These are phyloP conservation scores for Empis livida DNA, from an alignment of 2,888 invertebrate genomes.

Conservation along the genomic window DNA sequence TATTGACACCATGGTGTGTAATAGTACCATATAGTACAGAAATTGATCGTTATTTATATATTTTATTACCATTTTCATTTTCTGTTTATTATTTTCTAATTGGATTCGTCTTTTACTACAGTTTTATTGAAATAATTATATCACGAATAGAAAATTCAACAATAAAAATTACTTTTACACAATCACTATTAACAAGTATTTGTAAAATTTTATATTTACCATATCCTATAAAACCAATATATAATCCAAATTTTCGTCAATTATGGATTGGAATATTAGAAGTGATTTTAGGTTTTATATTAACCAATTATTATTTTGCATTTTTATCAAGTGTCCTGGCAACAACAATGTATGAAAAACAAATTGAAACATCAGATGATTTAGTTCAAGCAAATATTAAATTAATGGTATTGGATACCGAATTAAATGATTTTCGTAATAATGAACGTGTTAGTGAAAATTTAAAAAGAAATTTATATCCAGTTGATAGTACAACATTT, in stretches of 20 bases:
- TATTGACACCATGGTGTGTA: conserved; percentile 15
- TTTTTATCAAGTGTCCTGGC: background rate
- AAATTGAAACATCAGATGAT: background rate
- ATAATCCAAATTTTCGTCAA: background rate
- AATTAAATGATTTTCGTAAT: background rate
- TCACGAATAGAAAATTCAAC: background rate
- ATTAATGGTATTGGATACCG: background rate
- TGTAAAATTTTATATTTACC: background rate
- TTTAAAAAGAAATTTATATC: background rate
- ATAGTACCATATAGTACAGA: conserved; percentile 15
- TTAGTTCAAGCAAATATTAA: background rate
- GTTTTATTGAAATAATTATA: background rate
- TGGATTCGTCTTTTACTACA: background rate
- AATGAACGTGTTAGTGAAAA: background rate
- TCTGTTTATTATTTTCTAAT: conserved; percentile 13
- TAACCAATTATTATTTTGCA: conserved; percentile 1
- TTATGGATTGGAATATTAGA: background rate
- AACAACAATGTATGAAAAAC: background rate
- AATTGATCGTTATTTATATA: conserved; percentile 13
- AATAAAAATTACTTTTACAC: background rate
- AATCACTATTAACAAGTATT: background rate
- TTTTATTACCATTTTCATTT: conserved; percentile 14
- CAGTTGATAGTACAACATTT: background rate
- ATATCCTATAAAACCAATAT: background rate
- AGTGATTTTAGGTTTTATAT: background rate